Evolutionary conservation across 1,140 invertebrate species (phyloP).

Genomic region (Neotoxoptera formosana): DNA sequence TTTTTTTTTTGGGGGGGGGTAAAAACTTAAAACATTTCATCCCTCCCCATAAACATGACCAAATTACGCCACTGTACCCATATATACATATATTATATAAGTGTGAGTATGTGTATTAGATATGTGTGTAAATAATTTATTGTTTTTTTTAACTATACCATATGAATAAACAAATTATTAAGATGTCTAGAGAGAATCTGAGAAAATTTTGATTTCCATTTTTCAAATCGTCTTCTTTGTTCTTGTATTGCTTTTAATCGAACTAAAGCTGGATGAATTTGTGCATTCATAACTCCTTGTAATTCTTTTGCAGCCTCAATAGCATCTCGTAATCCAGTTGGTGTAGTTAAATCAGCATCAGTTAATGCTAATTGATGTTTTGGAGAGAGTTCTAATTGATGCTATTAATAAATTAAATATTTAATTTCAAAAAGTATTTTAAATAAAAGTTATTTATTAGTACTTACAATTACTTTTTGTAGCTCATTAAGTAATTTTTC

Average conservation of each 20-base stretch:
- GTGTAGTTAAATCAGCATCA: constrained; percentile 75
- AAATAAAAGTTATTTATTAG: constrained; percentile 25
- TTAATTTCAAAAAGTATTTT: constrained; percentile 47
- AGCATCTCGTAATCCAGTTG: constrained; percentile 78
- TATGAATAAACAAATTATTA: constrained; percentile 92
- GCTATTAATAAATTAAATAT: constrained; percentile 64
- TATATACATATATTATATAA: too few relatives aligned
- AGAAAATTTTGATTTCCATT: constrained; percentile 85
- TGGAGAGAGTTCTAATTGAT: constrained; percentile 77
- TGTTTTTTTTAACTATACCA: constrained; percentile 67
- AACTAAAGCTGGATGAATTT: constrained; percentile 71
- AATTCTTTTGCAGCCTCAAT: constrained; percentile 81
- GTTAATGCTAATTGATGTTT: constrained; percentile 75
- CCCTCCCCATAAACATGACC: too few relatives aligned
- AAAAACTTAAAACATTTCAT: too few relatives aligned
- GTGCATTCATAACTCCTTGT: constrained; percentile 78
- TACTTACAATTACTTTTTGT: constrained; percentile 80
- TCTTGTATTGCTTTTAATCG: constrained; percentile 86
- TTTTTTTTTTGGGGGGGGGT: too few relatives aligned
- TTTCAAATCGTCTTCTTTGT: constrained; percentile 84
- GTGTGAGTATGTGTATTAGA: too few relatives aligned
- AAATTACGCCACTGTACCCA: too few relatives aligned
- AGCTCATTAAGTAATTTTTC: constrained; percentile 80
- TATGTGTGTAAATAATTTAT: too few relatives aligned
- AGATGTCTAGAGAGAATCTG: constrained; percentile 83